Percentiles rank a stretch among this genome's conserved stretches.
These are phyloP conservation scores for Mus spicilegus DNA, from an alignment of 2,113 vertebrate genomes.

Conservation along the genomic window DNA sequence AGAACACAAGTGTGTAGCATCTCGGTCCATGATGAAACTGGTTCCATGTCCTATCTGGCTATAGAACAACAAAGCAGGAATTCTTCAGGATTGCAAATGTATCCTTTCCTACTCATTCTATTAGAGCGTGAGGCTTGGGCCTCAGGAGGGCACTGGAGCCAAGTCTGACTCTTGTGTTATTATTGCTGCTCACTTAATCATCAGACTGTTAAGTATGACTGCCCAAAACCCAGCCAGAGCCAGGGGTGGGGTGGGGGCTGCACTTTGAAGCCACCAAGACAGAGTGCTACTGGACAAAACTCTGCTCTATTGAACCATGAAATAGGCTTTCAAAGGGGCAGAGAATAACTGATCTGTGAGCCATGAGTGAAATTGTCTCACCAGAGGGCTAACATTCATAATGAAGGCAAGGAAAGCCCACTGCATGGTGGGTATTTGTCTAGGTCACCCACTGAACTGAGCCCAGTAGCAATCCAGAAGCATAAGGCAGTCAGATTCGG, in stretches of 20 bases:
- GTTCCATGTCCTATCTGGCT: background rate
- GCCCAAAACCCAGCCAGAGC: background rate
- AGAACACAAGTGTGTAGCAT: background rate
- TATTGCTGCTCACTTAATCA: slow-evolving; percentile 64
- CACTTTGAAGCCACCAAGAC: slow-evolving; percentile 72
- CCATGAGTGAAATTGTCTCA: slow-evolving; percentile 3
- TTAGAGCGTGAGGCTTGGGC: background rate
- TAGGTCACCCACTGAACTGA: background rate
- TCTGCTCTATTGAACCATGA: slow-evolving; percentile 76
- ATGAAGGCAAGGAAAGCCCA: slow-evolving; percentile 18
- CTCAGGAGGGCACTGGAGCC: background rate
- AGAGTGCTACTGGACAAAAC: slow-evolving; percentile 67
- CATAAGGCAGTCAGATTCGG: background rate
- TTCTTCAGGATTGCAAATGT: background rate
- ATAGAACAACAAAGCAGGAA: background rate
- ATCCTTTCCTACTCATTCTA: background rate
- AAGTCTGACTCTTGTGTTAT: slow-evolving; percentile 42
- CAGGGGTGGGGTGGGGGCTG: background rate
- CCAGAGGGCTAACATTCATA: background rate
- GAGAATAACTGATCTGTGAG: slow-evolving; percentile 55
- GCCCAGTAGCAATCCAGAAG: background rate
- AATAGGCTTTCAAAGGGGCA: slow-evolving; percentile 71
- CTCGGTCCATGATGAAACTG: background rate
- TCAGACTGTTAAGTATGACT: slow-evolving; percentile 66
- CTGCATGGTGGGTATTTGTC: background rate